phyloP scores from a whole-genome alignment of 2,888 invertebrate species.

The Dromius quadrimaculatus region DNA sequence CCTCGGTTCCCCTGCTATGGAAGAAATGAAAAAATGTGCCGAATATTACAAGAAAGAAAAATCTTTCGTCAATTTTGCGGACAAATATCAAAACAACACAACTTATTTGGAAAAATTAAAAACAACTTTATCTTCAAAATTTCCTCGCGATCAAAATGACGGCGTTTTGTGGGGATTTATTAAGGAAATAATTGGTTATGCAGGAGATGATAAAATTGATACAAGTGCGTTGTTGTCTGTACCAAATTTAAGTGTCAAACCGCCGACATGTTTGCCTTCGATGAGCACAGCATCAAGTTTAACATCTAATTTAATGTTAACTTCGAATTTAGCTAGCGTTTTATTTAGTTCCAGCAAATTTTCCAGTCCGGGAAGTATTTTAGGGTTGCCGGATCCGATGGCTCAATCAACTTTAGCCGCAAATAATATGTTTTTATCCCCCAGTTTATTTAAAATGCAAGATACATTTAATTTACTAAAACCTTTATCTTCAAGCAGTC shows the following conservation, averaged over 20 bases:
- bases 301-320: constrained; percentile 74
- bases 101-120: constrained; percentile 89
- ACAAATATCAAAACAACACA: constrained; percentile 77
- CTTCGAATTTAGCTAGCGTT: constrained; percentile 76
- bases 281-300: constrained; percentile 56
- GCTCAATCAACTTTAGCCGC: constrained; percentile 81
- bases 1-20: constrained; percentile 83
- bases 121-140: constrained; percentile 82
- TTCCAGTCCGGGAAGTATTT: constrained; percentile 71
- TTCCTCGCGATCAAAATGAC: constrained; percentile 84
- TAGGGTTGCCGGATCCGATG: constrained; percentile 81
- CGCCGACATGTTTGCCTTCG: constrained; percentile 49
- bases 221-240: constrained; percentile 71
- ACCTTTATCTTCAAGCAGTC: constrained; percentile 72
- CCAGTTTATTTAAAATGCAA: constrained; percentile 80
- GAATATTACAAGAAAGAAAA: constrained; percentile 83
- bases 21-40: constrained; percentile 87
- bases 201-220: constrained; percentile 78
- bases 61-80: constrained; percentile 76
- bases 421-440: constrained; percentile 83
- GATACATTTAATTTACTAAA: constrained; percentile 70
- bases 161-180: constrained; percentile 84
- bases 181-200: constrained; percentile 80
- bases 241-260: constrained; percentile 65
- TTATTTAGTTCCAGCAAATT: constrained; percentile 77